Evolutionary conservation across 1,140 invertebrate genomes (phyloP), one percentile per base, ranked within the genome.

Genomic region (Drosophila lowei): DNA sequence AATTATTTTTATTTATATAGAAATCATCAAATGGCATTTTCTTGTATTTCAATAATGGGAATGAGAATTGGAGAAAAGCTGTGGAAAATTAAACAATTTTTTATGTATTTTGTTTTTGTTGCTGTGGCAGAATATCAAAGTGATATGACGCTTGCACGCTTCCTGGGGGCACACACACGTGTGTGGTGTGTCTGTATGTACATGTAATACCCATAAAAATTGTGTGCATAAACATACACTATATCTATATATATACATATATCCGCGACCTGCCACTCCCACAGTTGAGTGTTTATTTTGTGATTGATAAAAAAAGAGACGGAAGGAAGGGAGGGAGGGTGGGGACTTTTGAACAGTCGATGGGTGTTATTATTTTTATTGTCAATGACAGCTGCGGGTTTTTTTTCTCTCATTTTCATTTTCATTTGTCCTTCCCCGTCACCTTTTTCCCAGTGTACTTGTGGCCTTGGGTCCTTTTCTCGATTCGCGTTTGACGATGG

Each of bases 251-350:
- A 16, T 44, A 18, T 15, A 16, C 16, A 16, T 44, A 18, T 56
- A 38, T 13, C 34, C 34, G 34, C 34, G 9, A 38, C 34, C 34
- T 52, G 44, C 30, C 64, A 49, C 57, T 6, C 58, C 66, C 60
- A 49, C 44, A 73, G 52, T 81, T 57, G 68, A 65, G 65, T 86
- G 83, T 85, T 85, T 86, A 77, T 86, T 86, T 86, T 86, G 60
- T 81, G 80, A 85, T 85, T 85, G 80, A 86, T 86, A 86, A 86
- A 85, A 70, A 63, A 54, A n/a, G 15, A 71, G n/a, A 62, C n/a
- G 57, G 13, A 7, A 1, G 8, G 1, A 6, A 6, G 3, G 0
- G 34, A 2, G 18, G 23, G 5, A 18, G 23, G 23, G 5, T 25
- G 23, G 15, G 3, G 42, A 52, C 70, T 66, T 72, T 76, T 44